Evolutionary conservation across 2,797 vertebrate species (phyloP).

Genomic region (Xiphorhynchus erythropygius): DNA sequence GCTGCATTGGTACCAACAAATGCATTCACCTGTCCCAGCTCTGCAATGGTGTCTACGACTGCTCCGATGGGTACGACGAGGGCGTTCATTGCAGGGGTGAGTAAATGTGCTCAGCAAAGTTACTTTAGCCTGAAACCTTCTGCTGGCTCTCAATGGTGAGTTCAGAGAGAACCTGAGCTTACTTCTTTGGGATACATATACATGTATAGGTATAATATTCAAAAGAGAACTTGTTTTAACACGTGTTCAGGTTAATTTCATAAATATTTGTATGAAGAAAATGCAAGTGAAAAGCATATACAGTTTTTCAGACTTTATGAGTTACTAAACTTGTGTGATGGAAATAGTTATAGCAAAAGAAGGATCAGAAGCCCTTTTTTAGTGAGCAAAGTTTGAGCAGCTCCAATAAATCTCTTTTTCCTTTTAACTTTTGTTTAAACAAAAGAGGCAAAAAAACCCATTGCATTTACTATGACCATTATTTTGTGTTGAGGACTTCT

Average conservation of each 20-base stretch:
- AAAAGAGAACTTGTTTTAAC: not conserved
- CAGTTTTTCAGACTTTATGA: not conserved
- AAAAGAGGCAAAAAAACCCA: not conserved
- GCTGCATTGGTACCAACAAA: conserved; percentile 86
- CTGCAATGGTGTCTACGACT: conserved; percentile 91
- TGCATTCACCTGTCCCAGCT: conserved; percentile 95
- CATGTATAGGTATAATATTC: accelerated
- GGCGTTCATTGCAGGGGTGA: conserved; percentile 93
- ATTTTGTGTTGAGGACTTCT: not conserved
- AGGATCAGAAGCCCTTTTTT: not conserved
- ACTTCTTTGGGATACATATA: not conserved
- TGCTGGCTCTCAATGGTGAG: accelerated
- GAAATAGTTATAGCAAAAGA: not conserved
- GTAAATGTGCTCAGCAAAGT: conserved; percentile 39
- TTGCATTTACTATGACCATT: accelerated
- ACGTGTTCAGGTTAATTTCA: not conserved
- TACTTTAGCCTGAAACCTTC: not conserved
- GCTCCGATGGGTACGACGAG: conserved; percentile 91
- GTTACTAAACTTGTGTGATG: not conserved
- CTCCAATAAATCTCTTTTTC: not conserved
- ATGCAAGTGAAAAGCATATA: not conserved
- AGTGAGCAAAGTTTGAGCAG: not conserved
- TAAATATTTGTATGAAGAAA: not conserved
- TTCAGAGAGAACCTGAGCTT: not conserved
- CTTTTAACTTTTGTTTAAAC: not conserved